Evolutionary conservation across 35 echinoderm and acorn worm species (phyloP).

Genomic region (Apostichopus californicus): DNA sequence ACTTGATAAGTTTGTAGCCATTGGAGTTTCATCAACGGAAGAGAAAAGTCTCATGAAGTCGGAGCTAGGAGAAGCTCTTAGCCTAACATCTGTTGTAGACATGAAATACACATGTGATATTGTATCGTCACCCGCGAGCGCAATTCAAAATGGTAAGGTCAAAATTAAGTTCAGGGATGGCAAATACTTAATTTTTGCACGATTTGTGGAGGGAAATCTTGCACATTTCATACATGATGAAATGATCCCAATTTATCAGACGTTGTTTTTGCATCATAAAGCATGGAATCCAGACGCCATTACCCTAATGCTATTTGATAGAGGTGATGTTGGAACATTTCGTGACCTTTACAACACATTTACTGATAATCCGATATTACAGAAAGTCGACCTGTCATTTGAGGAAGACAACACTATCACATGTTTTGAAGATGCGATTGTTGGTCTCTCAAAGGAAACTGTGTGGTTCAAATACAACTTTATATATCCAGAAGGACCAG

Average conservation of each 20-base stretch:
- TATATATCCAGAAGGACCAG: background rate
- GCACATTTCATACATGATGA: background rate
- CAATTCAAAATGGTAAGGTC: background rate
- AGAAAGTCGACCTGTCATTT: background rate
- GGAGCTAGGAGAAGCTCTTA: background rate
- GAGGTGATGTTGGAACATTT: background rate
- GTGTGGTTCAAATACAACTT: background rate
- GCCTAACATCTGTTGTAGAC: background rate
- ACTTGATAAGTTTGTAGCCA: background rate
- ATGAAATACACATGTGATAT: background rate
- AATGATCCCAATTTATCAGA: conserved; percentile 1
- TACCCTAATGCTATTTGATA: background rate
- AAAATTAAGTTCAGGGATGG: background rate
- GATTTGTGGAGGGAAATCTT: background rate
- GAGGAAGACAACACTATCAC: background rate
- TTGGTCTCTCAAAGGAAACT: conserved; percentile 9
- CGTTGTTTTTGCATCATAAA: background rate
- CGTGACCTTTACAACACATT: background rate
- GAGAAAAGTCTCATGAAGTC: background rate
- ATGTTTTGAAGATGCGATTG: conserved; percentile 23
- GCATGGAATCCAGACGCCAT: background rate
- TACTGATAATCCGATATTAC: background rate
- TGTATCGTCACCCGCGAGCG: background rate
- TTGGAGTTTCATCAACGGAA: background rate
- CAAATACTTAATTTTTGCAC: background rate